Evolutionary conservation across 2,888 invertebrate species (phyloP), one percentile per base, ranked within the genome.

Genomic region (Epirrhoe alternata): DNA sequence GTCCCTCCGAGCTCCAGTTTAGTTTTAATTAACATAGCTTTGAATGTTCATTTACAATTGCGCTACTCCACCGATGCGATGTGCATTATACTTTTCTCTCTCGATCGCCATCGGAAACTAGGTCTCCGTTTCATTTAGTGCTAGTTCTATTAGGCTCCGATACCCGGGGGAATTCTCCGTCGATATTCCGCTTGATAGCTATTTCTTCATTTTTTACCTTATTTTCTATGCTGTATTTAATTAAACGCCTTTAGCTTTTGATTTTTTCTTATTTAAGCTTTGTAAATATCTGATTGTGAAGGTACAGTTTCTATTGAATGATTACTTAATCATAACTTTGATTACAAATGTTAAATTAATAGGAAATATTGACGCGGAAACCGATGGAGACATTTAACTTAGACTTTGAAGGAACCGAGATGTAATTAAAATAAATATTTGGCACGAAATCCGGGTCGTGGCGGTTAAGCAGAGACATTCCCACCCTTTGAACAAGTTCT

Each of bases 351-450:
- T 72, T 74, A 78, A 81, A 80, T 81, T 84, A 82, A 83, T 84
- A 82, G 76, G 70, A 77, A 82, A 84, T 85, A 86, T 87, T 83
- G 82, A 76, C 77, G 77, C 76, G 69, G 77, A 80, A 83, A 80
- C 82, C 84, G 82, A 80, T 78, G 75, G 78, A 84, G 85, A 85
- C 85, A 83, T 89, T 90, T 83, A 86, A 86, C 83, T 86, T 78
- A 77, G 76, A 79, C 86, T 86, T 84, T 85, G 84, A 86, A 87
- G 86, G 82, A 86, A 86, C 86, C 81, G 83, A 86, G 87, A 86
- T 87, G 88, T 91, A 91, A 92, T 91, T 92, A 91, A 91, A 91
- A 91, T 91, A 92, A 92, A 91, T 92, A 92, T 92, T 92, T 91
- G 91, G 87, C 88, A 84, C 86, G 82, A 88, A 91, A 92, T 90